Evolutionary conservation across 2,888 invertebrate genomes (phyloP).

Genomic region (Drosophila neotestacea): DNA sequence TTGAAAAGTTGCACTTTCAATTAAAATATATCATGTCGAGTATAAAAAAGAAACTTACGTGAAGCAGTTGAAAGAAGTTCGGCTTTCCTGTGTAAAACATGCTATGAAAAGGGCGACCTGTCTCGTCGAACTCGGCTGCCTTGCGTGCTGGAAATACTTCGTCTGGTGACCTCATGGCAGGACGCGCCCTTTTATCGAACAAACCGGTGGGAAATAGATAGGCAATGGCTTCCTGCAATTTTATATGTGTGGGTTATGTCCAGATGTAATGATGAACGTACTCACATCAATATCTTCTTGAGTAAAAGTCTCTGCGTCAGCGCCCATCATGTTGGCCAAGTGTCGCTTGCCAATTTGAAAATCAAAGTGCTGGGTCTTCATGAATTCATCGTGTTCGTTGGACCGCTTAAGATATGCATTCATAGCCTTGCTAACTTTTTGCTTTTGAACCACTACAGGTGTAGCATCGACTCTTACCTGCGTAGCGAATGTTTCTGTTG

Average conservation of each 20-base stretch:
- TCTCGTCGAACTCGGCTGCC: constrained; percentile 95
- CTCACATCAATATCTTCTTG: constrained; percentile 94
- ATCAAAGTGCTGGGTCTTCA: constrained; percentile 91
- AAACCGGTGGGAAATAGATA: constrained; percentile 99
- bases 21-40: too few relatives aligned
- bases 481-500: constrained; percentile 62
- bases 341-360: constrained; percentile 97
- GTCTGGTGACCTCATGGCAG: constrained; percentile 95
- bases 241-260: background rate
- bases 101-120: constrained; percentile 95
- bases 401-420: constrained; percentile 94
- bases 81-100: constrained; percentile 96
- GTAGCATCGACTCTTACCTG: constrained; percentile 81
- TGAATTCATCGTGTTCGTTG: constrained; percentile 92
- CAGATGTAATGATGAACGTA: constrained; percentile 16
- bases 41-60: constrained; percentile 87
- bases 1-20: background rate
- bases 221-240: constrained; percentile 91
- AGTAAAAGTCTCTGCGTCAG: constrained; percentile 94
- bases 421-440: constrained; percentile 94
- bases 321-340: constrained; percentile 99
- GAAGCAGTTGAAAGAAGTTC: constrained; percentile 92
- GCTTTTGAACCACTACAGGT: constrained; percentile 85
- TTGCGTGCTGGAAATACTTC: constrained; percentile 93
- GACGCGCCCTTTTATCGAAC: constrained; percentile 93